Conservation (phyloP, 2,113 vertebrate species). For the Xiphophorus couchianus region DNA sequence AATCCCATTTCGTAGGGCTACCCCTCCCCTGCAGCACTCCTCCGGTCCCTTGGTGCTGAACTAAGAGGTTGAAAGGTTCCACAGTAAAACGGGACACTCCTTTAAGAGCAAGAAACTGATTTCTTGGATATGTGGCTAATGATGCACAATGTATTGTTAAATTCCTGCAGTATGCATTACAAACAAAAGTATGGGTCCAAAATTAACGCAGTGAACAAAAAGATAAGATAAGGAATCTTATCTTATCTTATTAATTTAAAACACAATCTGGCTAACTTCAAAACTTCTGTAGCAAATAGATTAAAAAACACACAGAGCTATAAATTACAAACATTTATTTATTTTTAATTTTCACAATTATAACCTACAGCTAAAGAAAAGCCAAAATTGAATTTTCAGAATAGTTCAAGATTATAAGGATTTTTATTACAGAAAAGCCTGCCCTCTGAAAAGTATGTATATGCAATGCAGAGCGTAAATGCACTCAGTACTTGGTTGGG, state of each 20-base stretch:
- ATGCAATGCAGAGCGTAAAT: neutral
- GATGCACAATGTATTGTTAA: neutral
- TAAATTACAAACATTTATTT: too few relatives aligned
- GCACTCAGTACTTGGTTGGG: neutral
- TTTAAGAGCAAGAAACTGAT: neutral
- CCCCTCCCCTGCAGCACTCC: neutral
- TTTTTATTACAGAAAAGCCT: neutral
- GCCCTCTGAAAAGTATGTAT: too few relatives aligned
- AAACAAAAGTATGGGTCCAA: neutral
- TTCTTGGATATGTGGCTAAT: neutral
- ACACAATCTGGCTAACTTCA: too few relatives aligned
- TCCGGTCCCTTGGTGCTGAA: neutral
- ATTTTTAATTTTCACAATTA: too few relatives aligned
- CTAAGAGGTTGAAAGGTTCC: neutral
- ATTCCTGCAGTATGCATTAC: neutral
- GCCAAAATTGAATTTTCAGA: too few relatives aligned
- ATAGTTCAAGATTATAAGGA: neutral
- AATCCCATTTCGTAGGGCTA: neutral
- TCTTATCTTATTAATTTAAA: too few relatives aligned
- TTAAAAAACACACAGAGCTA: too few relatives aligned
- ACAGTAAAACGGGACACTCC: too few relatives aligned
- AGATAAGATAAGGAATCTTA: too few relatives aligned
- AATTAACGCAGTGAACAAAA: neutral
- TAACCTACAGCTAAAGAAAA: too few relatives aligned
- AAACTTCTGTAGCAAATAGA: too few relatives aligned